Evolutionary conservation across 2,113 vertebrate species (phyloP), one percentile per base, ranked within the genome.

Genomic region (Hippolais icterina): DNA sequence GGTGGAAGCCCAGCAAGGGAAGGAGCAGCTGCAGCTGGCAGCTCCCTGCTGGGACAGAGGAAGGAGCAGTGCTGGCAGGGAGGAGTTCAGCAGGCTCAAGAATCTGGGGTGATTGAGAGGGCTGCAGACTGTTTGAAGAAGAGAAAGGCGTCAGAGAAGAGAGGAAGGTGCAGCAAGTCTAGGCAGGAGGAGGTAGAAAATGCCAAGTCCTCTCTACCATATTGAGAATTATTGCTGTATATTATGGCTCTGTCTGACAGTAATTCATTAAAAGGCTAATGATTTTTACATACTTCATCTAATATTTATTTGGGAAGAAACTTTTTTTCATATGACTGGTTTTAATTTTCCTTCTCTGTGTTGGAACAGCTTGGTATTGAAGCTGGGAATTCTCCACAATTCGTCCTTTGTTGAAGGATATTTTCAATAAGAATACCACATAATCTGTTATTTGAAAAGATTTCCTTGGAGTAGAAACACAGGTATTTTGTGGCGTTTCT

Each of bases 271-370:
- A 83, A 91, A 63, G 60, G 44, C 54, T 96, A 80, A 91, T 86
- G 71, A 70, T 86, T 96, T 96, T 95, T 91, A 83, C 84, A 87
- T 93, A 59, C 57, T 94, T 92, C 84, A 94, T 96, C 41, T 90
- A 90, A 80, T 93, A 93, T 82, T 93, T 96, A 94, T 93, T 88
- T 76, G 66, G 83, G 76, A 92, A 92, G 64, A 81, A 93, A 56
- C 33, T 66, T 90, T 90, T 90, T 90, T 74, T 96, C 60, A 9
- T 90, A 56, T 75, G 60, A 41, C 71, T 93, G 71, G 75, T 70
- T 96, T 93, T 90, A 85, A 83, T 97, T 95, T 94, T 80, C 76
- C 57, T 90, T 66, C 41, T 88, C n/a, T 46, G 64, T 27, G 20
- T 78, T 94, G 93, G 83, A 95, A 70, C 3, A 3, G 24, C 63